Base-by-base conservation (phyloP, 2,113 vertebrate species). In the Anser cygnoides region DNA sequence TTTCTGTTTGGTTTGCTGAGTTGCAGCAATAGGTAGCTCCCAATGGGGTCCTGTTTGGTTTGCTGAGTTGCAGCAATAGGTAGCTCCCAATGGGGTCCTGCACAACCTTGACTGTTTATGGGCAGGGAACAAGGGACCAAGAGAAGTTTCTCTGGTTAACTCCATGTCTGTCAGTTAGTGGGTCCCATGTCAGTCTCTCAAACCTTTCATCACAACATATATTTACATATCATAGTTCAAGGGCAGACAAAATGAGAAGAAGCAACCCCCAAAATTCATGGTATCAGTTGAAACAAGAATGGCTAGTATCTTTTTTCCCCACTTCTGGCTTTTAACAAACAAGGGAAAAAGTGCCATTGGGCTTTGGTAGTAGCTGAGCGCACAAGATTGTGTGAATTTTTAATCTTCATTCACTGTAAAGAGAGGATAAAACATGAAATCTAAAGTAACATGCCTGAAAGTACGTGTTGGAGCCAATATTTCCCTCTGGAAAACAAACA, bases 261-360 rank as follows among this genome's bases (percentile, higher is more conserved):
- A 65, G 25, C 9, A 87, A 89, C 43, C 7, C 8, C 21, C 50
- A 82, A 79, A 31, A 78, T 71, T 71, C 37, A 71, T 16, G 50
- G 3, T 23, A 23, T 44, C 0, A 0, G 28, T 22, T 1, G 0
- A 50, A 67, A 58, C 11, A 84, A 86, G 21, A 66, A 55, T 8
- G 7, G 6, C 2, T 76, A n/a, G 6, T 33, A 6, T 10, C 33
- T 71, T 18, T 7, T 46, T 13, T 41, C 6, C 11, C 9, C 2
- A n/a, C 16, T 76, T 68, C 39, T 79, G 57, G 2, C 4, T 81
- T 65, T 83, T 23, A 73, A 6, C 2, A 37, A 50, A 65, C 3
- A 44, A 39, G 37, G 23, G 33, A 58, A 74, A 68, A 29, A 22
- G 2, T 31, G 9, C 3, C 13, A 26, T 13, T 84, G 18, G 9